Evolutionary conservation across 2,113 vertebrate species (phyloP), one percentile per base, ranked within the genome.

Genomic region (Acanthisitta chloris): DNA sequence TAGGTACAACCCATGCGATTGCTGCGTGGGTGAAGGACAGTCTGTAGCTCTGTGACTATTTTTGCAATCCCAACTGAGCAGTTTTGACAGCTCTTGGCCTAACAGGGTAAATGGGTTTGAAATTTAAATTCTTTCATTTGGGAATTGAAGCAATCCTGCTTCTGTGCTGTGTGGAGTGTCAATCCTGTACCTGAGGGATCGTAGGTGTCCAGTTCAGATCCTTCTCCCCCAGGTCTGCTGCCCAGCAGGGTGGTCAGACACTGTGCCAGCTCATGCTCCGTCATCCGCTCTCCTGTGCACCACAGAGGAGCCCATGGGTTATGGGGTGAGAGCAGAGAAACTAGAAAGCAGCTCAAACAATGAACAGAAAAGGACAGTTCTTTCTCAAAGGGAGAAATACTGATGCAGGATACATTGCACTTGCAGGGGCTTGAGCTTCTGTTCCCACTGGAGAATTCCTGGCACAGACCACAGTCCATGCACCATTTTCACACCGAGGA

Each of bases 241-340:
- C 97, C 98, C 49, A 98, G 94, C 92, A 99, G 97, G 4, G 97
- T 97, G 31, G 94, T 92, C 13, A 99, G 98, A 95, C 98, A 98
- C 82, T 98, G 96, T 1, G 83, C 91, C 96, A 99, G 92, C 94
- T 99, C 99, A 1, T 99, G 98, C 77, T 99, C 98, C 0, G 98
- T 99, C 98, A 99, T 99, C 74, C 92, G 97, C 94, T 99, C 99
- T 34, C 99, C 99, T 99, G 96, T 7, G 18, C 10, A 8, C 8
- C 28, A 4, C 4, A 45, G 59, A 91, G 46, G 3, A 36, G n/a
- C 33, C 9, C 4, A 2, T 45, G 48, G 69, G 33, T 89, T 77
- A 57, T 2, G 14, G 43, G 29, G 40, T 36, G 0, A 55, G 43
- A 55, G 28, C 71, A 81, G 64, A 58, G 90, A 80, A 88, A 25